Conservation (phyloP, 1,140 invertebrate genomes). For the Drusus annulatus region DNA sequence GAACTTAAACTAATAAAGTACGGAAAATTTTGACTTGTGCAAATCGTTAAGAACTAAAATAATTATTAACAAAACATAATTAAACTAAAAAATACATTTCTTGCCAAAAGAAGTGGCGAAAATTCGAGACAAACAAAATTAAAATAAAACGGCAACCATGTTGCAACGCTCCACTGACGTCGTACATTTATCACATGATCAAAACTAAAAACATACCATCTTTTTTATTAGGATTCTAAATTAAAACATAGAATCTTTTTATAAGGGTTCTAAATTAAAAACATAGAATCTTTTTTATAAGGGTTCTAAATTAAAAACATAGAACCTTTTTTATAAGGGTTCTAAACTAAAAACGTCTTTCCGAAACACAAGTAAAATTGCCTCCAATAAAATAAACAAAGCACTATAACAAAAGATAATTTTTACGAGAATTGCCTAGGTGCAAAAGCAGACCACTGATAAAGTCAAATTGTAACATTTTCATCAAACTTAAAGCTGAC, state of each 20-base stretch:
- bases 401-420: constrained; percentile 6
- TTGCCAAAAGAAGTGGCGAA: neutral
- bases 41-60: constrained; percentile 42
- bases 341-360: constrained; percentile 1
- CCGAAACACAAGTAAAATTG: constrained; percentile 14
- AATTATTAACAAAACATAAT: constrained; percentile 31
- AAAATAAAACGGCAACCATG: constrained; percentile 32
- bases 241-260: constrained; percentile 16
- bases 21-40: constrained; percentile 41
- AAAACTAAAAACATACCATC: constrained; percentile 37
- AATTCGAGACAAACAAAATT: constrained; percentile 44
- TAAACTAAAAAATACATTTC: constrained; percentile 31
- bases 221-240: constrained; percentile 12
- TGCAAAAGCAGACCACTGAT: too few species aligned
- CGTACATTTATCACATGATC: constrained; percentile 38
- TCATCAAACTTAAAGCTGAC: too few species aligned
- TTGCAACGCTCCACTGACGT: neutral
- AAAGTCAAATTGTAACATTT: too few species aligned
- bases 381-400: neutral
- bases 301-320: too few species aligned
- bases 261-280: constrained; percentile 18
- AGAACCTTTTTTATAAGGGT: constrained; percentile 19
- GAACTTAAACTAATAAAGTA: constrained; percentile 49
- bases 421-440: neutral
- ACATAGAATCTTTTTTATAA: too few species aligned